These are phyloP conservation scores for Engystomops pustulosus DNA, from an alignment of 2,113 vertebrate species.

Conservation along the genomic window DNA sequence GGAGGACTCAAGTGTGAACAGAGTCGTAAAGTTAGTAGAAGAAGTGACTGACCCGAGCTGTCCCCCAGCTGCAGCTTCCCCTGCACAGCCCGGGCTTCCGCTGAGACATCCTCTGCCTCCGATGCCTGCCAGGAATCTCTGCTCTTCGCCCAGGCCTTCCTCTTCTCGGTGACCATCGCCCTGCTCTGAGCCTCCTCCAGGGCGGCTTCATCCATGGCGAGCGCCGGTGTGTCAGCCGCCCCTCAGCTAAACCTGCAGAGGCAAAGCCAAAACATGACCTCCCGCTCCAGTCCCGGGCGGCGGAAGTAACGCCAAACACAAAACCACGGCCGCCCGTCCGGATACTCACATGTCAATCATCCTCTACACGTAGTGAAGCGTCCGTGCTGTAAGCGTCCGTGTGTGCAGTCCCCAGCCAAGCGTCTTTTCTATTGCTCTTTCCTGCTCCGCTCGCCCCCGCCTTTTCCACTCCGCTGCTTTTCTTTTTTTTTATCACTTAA, in stretches of 20 bases:
- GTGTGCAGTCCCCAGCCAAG: slow-evolving; percentile 2
- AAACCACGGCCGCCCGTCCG: neutral
- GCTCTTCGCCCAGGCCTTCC: slow-evolving; percentile 90
- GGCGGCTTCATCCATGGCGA: slow-evolving; percentile 61
- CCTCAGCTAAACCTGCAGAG: slow-evolving; percentile 58
- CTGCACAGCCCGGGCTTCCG: slow-evolving; percentile 66
- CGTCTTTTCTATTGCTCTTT: slow-evolving; percentile 20
- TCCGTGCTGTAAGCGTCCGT: no score
- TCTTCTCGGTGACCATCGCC: slow-evolving; percentile 75
- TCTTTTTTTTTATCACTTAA: slow-evolving; percentile 44
- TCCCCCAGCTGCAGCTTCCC: slow-evolving; percentile 65
- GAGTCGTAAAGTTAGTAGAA: neutral
- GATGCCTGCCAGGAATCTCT: slow-evolving; percentile 87
- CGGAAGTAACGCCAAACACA: slow-evolving; percentile 3
- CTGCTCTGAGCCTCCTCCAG: slow-evolving; percentile 70
- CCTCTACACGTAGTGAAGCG: no score
- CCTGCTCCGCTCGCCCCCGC: slow-evolving; percentile 27
- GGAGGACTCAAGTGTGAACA: neutral
- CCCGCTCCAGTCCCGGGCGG: neutral
- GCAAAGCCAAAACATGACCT: slow-evolving; percentile 50
- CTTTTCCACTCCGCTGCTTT: slow-evolving; percentile 15
- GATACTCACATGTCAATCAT: slow-evolving; percentile 10
- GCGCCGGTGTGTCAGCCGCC: slow-evolving; percentile 20
- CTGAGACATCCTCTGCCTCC: slow-evolving; percentile 75
- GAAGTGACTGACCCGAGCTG: slow-evolving; percentile 69